Percentiles rank a stretch among this genome's conserved stretches.
These are phyloP conservation scores for Brevipalpus yothersi DNA, from an alignment of 1,140 invertebrate species.

Conservation along the genomic window DNA sequence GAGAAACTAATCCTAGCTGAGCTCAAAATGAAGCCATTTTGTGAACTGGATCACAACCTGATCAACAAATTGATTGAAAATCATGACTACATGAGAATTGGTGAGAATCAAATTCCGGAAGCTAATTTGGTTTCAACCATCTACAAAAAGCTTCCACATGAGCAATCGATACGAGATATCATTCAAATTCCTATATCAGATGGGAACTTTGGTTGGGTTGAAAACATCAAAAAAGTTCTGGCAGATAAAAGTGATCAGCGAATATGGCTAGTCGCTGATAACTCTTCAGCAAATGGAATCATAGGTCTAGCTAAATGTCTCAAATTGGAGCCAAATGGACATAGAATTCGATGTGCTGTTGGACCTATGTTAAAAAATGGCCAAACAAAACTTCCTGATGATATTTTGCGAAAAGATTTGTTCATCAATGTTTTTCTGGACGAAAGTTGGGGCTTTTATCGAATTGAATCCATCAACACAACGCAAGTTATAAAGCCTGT, in stretches of 20 bases:
- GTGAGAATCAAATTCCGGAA: no score
- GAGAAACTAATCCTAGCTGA: no score
- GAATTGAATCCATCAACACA: slow-evolving; percentile 26
- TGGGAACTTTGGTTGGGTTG: slow-evolving; percentile 37
- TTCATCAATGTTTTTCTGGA: slow-evolving; percentile 55
- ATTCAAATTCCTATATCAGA: no score
- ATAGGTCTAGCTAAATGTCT: slow-evolving; percentile 71
- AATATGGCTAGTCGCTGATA: slow-evolving; percentile 38
- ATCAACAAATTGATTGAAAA: no score
- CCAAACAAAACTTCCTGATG: slow-evolving; percentile 18
- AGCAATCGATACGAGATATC: no score
- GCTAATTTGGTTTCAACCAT: no score
- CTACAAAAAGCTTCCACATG: no score
- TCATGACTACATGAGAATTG: no score
- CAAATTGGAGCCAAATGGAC: slow-evolving; percentile 50
- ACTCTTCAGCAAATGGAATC: slow-evolving; percentile 32
- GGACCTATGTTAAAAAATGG: slow-evolving; percentile 12
- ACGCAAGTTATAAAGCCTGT: not conserved
- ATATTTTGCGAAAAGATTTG: slow-evolving; percentile 37
- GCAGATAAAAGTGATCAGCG: slow-evolving; percentile 18
- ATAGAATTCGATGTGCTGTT: slow-evolving; percentile 31
- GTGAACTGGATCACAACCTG: no score
- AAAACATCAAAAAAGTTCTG: slow-evolving; percentile 22
- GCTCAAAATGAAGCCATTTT: no score
- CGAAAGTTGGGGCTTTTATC: slow-evolving; percentile 39